Base-by-base conservation (phyloP, 2,888 invertebrate species). In the Neoascia interrupta region DNA sequence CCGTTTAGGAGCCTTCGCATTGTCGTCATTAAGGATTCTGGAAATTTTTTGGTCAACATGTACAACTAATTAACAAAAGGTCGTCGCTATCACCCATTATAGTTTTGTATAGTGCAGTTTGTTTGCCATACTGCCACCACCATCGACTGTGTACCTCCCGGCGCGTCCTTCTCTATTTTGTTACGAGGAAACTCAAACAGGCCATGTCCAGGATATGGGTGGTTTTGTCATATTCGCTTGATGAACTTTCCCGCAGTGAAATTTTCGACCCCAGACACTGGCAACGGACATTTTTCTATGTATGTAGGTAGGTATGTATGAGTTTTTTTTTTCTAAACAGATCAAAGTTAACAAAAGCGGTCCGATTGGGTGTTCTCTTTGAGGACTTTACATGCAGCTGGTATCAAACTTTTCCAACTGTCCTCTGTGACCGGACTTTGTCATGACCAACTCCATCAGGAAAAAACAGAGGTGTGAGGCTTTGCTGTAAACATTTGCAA, bases 31-130 rank as follows among this genome's bases (percentile, higher is more conserved):
- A 68, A 79, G 79, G 76, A 76, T 76, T 72, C 76, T 72, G 51
- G 8, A 56, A 73, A 79, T 56, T 79, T 79, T 73, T 79, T 79
- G 79, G 79, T 68, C 79, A 79, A 73, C 79, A 73, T 79, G 66
- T 79, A 79, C 79, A 79, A 68, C 79, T 79, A 79, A 79, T 79
- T 79, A 79, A 79, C 79, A 79, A 79, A 79, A 79, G 79, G 79
- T 79, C n/a, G n/a, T n/a, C 73, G 66, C 73, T 68, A 79, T 73
- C 79, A 60, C 58, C 66, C 61, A 73, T 73, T 73, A 61, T 73
- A 79, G 79, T 66, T 73, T 66, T 54, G 66, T 66, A 41, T 73
- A 72, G 64, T 61, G 41, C 47, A 58, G 43, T 66, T 64, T 47
- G 58, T 53, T 64, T 63, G 54, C 49, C 36, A 34, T 45, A 37